phyloP scores from a whole-genome alignment of 2,888 invertebrate species.

The Pterobdella sp. region DNA sequence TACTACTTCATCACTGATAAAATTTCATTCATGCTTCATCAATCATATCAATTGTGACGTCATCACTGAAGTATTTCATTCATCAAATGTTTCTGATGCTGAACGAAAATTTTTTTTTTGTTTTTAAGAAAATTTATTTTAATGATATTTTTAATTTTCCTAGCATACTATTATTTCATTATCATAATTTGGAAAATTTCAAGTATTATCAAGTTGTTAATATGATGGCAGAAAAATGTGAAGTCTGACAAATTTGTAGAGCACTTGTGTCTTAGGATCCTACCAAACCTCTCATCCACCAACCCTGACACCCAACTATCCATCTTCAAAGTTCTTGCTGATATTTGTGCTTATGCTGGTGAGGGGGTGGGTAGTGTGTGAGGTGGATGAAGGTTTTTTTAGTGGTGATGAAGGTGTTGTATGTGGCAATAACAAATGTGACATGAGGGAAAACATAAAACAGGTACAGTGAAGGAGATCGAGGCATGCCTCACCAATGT shows the following conservation, averaged over 20 bases:
- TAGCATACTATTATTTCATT: too few relatives aligned
- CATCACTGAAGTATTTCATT: background rate
- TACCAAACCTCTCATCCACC: constrained; percentile 57
- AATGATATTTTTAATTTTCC: constrained; percentile 43
- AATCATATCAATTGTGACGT: background rate
- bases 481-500: constrained; percentile 11
- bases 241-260: constrained; percentile 75
- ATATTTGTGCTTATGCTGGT: constrained; percentile 70
- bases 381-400: constrained; percentile 69
- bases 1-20: too few relatives aligned
- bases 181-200: too few relatives aligned
- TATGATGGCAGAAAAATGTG: constrained; percentile 75
- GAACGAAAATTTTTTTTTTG: background rate
- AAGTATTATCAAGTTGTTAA: too few relatives aligned
- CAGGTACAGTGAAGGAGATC: constrained; percentile 8
- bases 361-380: constrained; percentile 65
- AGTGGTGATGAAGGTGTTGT: constrained; percentile 57
- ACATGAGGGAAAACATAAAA: background rate
- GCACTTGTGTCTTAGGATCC: constrained; percentile 74
- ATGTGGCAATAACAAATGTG: too few relatives aligned
- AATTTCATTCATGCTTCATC: background rate
- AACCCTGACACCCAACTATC: constrained; percentile 59
- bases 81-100: background rate
- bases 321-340: constrained; percentile 76
- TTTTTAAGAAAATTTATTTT: constrained; percentile 12